These are phyloP conservation scores for Odontocerum albicorne DNA, from an alignment of 2,888 invertebrate genomes.

Conservation along the genomic window DNA sequence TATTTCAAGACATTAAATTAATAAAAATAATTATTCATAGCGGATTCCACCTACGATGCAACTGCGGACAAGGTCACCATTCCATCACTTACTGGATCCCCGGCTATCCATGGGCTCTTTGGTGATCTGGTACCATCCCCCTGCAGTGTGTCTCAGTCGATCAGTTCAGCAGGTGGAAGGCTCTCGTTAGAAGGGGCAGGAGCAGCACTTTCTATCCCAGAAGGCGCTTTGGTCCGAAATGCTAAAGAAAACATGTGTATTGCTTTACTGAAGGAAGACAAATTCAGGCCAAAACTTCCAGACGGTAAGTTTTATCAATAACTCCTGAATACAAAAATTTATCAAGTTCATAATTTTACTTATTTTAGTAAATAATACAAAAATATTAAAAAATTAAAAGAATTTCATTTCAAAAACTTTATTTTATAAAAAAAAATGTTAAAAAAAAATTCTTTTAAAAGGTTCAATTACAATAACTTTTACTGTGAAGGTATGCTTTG, in stretches of 20 bases:
- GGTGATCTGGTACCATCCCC: slow-evolving; percentile 38
- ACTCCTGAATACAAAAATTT: not conserved
- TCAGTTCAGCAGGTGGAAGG: slow-evolving; percentile 63
- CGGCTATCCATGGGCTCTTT: slow-evolving; percentile 15
- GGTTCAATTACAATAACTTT: too few relatives aligned
- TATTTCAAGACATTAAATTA: too few relatives aligned
- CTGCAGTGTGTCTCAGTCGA: slow-evolving; percentile 59
- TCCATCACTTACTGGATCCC: slow-evolving; percentile 47
- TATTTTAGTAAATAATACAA: too few relatives aligned
- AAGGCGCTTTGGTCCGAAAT: slow-evolving; percentile 81
- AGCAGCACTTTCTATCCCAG: slow-evolving; percentile 84
- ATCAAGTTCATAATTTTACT: too few relatives aligned
- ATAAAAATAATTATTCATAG: too few relatives aligned
- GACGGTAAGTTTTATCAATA: slow-evolving; percentile 56
- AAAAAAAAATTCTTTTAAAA: too few relatives aligned
- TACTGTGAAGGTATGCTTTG: too few relatives aligned
- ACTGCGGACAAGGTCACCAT: slow-evolving; percentile 73
- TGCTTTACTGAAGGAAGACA: slow-evolving; percentile 89
- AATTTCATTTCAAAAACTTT: too few relatives aligned
- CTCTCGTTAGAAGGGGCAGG: slow-evolving; percentile 74
- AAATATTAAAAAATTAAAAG: too few relatives aligned
- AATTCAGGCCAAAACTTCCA: slow-evolving; percentile 82
- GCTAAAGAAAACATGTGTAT: slow-evolving; percentile 85
- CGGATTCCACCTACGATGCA: slow-evolving; percentile 80
- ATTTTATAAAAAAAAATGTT: too few relatives aligned